Evolutionary conservation across 2,888 invertebrate genomes (phyloP).

Genomic region (Heliconius sara): DNA sequence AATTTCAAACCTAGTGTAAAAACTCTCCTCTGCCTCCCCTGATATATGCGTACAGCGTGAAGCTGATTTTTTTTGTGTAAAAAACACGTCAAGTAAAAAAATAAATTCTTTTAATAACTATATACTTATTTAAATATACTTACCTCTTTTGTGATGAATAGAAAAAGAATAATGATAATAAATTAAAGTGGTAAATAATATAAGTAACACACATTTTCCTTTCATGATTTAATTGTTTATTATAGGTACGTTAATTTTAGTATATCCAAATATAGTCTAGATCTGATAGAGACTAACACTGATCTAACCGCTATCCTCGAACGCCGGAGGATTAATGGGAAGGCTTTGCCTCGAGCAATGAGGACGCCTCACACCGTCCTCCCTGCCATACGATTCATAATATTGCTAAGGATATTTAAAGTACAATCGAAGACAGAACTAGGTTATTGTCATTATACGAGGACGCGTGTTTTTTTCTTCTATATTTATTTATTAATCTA

Average conservation of each 20-base stretch:
- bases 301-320: constrained; percentile 24
- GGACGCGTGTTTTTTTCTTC: background rate
- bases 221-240: constrained; percentile 53
- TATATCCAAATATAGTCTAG: constrained; percentile 11
- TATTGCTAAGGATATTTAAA: constrained; percentile 14
- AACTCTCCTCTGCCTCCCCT: no score
- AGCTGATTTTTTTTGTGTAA: background rate
- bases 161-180: constrained; percentile 62
- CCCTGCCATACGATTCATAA: background rate
- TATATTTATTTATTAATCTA: background rate
- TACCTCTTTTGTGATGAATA: constrained; percentile 59
- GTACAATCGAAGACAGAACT: constrained; percentile 38
- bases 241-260: background rate
- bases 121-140: constrained; percentile 12
- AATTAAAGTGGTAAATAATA: constrained; percentile 59
- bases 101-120: no score
- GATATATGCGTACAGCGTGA: no score
- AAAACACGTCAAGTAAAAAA: no score
- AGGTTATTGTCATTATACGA: background rate
- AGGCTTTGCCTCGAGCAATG: constrained; percentile 15
- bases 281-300: background rate
- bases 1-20: no score
- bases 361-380: constrained; percentile 18
- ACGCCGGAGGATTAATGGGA: constrained; percentile 30
- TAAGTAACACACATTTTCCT: constrained; percentile 55